Evolutionary conservation across 1,140 invertebrate species (phyloP), one percentile per base, ranked within the genome.

Genomic region (Aphaenogaster ashmeadi): DNA sequence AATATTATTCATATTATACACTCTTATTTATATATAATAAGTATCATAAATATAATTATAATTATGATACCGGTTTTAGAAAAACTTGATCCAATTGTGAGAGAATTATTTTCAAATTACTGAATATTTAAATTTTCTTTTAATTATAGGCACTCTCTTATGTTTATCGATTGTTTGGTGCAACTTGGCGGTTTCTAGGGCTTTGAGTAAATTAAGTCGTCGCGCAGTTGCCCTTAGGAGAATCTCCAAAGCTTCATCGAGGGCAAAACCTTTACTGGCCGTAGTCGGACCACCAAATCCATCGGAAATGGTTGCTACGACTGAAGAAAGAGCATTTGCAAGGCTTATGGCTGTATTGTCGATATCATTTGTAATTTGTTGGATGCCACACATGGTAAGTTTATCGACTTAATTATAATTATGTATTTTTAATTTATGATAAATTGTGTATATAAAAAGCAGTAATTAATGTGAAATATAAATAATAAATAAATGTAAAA

Each of bases 321-420:
- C 96, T 0, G 98, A 98, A 92, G 98, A 98, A 94, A 96, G 98
- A 69, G 97, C 98, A 60, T 98, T 98, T 94, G 98, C 98, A 60
- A 96, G 97, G 89, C 96, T 98, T 3, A 98, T 98, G 98, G 97
- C 97, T 0, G 96, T 98, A 6, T 96, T 98, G 2, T 98, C 98
- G 64, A 97, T 98, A 60, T 97, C 97, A 3, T 98, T 98, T 91
- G 97, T 98, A 67, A 95, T 98, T 1, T 98, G 98, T 92, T 98
- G 98, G 98, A 96, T 98, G 95, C 98, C 98, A 3, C 98, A 98
- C 94, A 97, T 98, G 97, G 98, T 98, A 93, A 96, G 96, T 79
- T 18, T 78, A 75, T 72, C 33, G 21, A 64, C 41, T 79, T 33
- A 64, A 71, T 80, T 21, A 79, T 71, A 44, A 67, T 67, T 69